These are phyloP conservation scores for Styela plicata DNA, from an alignment of 23 tunicate genomes.

Conservation along the genomic window DNA sequence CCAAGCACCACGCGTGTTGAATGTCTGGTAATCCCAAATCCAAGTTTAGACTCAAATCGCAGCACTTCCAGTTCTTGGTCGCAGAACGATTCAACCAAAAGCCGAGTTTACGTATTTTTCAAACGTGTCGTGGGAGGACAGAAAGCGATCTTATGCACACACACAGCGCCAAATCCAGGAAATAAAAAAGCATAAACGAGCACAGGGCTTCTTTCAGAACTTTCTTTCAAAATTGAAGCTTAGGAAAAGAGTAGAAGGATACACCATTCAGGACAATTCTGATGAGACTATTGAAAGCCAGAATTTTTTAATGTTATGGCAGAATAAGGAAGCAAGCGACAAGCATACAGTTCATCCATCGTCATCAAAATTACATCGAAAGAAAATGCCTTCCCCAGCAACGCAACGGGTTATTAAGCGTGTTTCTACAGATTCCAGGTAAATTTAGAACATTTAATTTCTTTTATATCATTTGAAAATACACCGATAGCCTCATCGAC, in stretches of 20 bases:
- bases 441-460: background rate
- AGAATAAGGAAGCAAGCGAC: background rate
- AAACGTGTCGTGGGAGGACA: background rate
- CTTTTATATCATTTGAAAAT: no score
- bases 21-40: slow-evolving; percentile 4
- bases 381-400: background rate
- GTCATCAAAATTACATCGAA: background rate
- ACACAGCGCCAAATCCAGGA: background rate
- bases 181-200: background rate
- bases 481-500: no score
- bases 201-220: background rate
- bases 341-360: background rate
- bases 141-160: background rate
- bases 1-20: background rate
- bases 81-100: background rate
- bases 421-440: background rate
- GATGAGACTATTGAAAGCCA: background rate
- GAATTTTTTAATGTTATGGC: background rate
- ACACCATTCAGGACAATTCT: background rate
- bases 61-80: background rate
- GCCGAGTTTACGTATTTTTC: background rate
- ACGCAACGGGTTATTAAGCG: background rate
- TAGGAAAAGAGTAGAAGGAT: background rate
- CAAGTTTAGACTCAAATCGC: background rate
- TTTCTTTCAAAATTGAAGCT: background rate